These are phyloP conservation scores for Protomyctophum bolini DNA, from an alignment of 2,113 vertebrate species.

Conservation along the genomic window DNA sequence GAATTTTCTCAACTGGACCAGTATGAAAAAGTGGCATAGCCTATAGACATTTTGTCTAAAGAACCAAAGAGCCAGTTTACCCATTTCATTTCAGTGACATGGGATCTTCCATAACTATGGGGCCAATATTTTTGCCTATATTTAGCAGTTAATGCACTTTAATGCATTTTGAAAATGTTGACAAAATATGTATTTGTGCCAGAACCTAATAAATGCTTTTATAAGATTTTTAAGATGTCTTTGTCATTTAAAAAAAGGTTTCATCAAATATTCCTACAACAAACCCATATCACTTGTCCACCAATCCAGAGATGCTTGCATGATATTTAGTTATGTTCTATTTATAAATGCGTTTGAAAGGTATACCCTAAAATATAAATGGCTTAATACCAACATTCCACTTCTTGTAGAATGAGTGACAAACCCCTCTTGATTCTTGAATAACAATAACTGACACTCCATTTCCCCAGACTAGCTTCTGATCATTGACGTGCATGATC, in stretches of 20 bases:
- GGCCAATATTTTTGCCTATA: conserved; percentile 3
- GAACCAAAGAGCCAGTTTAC: conserved; percentile 2
- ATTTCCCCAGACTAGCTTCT: too few species aligned
- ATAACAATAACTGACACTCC: too few species aligned
- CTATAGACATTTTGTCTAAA: background rate
- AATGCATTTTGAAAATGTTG: background rate
- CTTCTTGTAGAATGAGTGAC: too few species aligned
- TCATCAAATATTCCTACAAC: too few species aligned
- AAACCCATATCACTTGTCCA: too few species aligned
- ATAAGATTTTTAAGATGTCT: conserved; percentile 6
- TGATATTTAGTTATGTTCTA: too few species aligned
- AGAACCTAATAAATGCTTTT: conserved; percentile 47
- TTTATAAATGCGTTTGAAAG: too few species aligned
- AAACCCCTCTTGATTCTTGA: too few species aligned
- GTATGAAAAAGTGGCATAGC: background rate
- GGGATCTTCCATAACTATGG: background rate
- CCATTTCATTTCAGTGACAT: background rate
- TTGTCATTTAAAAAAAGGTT: background rate
- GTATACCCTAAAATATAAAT: too few species aligned
- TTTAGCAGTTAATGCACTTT: conserved; percentile 6
- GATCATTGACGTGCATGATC: background rate
- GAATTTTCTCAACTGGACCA: background rate
- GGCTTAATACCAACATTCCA: too few species aligned
- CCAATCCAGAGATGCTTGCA: too few species aligned
- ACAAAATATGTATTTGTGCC: conserved; percentile 33